Evolutionary conservation across 2,797 vertebrate genomes (phyloP), one percentile per base, ranked within the genome.

Genomic region (Leucoraja ocellata): DNA sequence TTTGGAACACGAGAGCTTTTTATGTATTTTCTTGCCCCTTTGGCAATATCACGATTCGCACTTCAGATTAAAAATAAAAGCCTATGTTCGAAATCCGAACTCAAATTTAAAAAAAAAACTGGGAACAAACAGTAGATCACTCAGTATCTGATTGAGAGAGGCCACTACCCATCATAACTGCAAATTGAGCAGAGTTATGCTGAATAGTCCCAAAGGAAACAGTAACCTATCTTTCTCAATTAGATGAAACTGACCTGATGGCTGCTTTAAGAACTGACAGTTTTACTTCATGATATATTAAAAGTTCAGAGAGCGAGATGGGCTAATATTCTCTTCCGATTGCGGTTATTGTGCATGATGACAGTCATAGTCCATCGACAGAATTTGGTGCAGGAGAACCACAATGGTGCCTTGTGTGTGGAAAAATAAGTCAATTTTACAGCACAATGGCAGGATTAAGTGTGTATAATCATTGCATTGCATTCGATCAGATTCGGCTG

Each of bases 211-310:
- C 83, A 36, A 7, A 63, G n/a, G 61, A 88, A 88, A 65, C 18
- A 5, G 32, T 65, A 86, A 86, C 13, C 58, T 84, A 63, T 14
- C 28, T 86, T 86, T 86, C 83, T 63, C 61, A 14, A 63, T 61
- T 65, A 9, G 84, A 65, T 68, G 13, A 1, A 58, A 84, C 28
- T 68, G 84, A 88, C 58, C 61, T 88, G 83, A 13, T 65, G 84
- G 0, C n/a, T 21, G 16, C 21, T 86, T 86, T 13, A 71, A 6
- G 83, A 86, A 88, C 65, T 88, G 61, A 68, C 61, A 21, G 13
- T 88, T 88, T 36, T 88, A 83, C 16, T 88, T 36, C 61, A 68
- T 88, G 63, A 88, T 68, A 21, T 65, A 88, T 88, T 21, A 88
- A 88, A 68, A 10, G 61, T 21, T 88, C 84, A 88, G 84, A 65